A percentile compares a stretch with the other conserved stretches of the same genome.
Conservation (phyloP, 1,140 invertebrate species). For the Subanguina moxae region DNA sequence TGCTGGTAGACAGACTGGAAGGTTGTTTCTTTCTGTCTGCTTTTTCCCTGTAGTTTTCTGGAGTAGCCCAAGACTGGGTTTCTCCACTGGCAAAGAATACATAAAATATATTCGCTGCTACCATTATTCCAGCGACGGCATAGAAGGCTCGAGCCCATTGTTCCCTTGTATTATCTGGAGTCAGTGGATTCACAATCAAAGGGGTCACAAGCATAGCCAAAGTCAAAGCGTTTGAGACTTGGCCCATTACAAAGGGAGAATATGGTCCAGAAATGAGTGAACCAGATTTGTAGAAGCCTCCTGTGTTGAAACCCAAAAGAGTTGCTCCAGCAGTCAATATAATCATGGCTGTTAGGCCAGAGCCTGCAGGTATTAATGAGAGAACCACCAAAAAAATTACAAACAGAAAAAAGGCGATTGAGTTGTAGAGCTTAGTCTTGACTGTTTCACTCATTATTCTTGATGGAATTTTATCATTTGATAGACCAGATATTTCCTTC, state of each 20-base stretch:
- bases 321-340: constrained; percentile 19
- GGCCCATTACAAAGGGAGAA: constrained; percentile 34
- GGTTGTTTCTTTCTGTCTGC: too few species aligned
- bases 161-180: constrained; percentile 28
- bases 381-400: constrained; percentile 16
- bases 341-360: constrained; percentile 18
- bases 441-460: constrained; percentile 19
- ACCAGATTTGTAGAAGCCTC: constrained; percentile 38
- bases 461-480: constrained; percentile 24
- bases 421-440: constrained; percentile 33
- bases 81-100: constrained; percentile 31
- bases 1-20: too few species aligned
- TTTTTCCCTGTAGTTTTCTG: constrained; percentile 13
- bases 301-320: constrained; percentile 27
- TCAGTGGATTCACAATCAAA: constrained; percentile 32
- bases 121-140: constrained; percentile 24
- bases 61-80: constrained; percentile 24
- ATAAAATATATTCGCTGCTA: constrained; percentile 33
- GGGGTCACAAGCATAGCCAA: constrained; percentile 31
- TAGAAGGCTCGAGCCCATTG: constrained; percentile 34
- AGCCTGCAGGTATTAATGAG: constrained; percentile 28
- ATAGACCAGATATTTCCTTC: constrained; percentile 28
- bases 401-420: constrained; percentile 26
- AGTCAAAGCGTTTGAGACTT: constrained; percentile 34
- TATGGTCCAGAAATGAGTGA: constrained; percentile 33